Evolutionary conservation across 1,140 invertebrate genomes (phyloP), one percentile per base, ranked within the genome.

Genomic region (Drosophila kohkoa): DNA sequence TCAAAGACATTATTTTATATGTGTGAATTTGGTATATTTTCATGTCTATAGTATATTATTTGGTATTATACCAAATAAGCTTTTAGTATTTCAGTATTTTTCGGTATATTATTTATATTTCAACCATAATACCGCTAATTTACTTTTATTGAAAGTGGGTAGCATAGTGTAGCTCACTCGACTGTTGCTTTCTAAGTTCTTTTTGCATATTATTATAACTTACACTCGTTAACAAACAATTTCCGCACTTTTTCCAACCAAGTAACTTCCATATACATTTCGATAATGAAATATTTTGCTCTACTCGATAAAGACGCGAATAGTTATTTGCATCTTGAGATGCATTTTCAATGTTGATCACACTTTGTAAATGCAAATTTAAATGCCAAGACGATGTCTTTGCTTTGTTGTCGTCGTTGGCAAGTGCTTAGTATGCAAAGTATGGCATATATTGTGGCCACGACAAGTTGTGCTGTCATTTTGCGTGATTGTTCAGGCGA

Each of bases 351-450:
- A 59, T 71, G 59, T 59, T 71, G 54, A 60, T 59, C 67, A 57
- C 52, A 64, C 59, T 68, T 68, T 75, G 79, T 60, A 75, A 76
- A 66, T 65, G 68, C 67, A 70, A 76, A 86, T 79, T 71, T 64
- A 77, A 85, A 82, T 78, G 49, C 51, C 45, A 65, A 58, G 46
- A 16, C 55, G 59, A 32, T 57, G 66, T 25, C 46, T 45, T 45
- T 41, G 46, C 32, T 58, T 62, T 62, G 59, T 57, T 58, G 58
- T 59, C 57, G 62, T 75, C 75, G 77, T 66, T 65, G 45, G 60
- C 73, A 66, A 58, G 62, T 55, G 64, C 52, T 85, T 85, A 85
- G 73, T 81, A 83, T 83, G 81, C 81, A 80, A 66, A 81, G 76
- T 79, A 70, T 68, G 80, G 64, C 20, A 25, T 60, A 64, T 52